phyloP scores from a whole-genome alignment of 2,888 invertebrate species.

The Oscheius myriophilus region DNA sequence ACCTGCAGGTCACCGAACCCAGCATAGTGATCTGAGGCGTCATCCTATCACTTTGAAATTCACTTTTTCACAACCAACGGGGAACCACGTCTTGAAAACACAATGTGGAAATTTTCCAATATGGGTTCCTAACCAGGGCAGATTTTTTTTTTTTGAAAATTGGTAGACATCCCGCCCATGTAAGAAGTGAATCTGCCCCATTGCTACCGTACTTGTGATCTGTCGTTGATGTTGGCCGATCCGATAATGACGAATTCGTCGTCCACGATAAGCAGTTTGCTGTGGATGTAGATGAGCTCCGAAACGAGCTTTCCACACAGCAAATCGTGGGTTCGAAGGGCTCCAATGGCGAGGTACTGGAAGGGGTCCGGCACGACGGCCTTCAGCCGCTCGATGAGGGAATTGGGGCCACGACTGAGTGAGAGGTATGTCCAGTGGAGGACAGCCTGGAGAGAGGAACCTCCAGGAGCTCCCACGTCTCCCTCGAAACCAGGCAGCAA shows the following conservation, averaged over 20 bases:
- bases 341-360: constrained; percentile 74
- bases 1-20: too few relatives aligned
- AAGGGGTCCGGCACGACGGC: constrained; percentile 69
- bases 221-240: constrained; percentile 96
- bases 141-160: too few relatives aligned
- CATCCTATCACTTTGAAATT: too few relatives aligned
- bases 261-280: constrained; percentile 92
- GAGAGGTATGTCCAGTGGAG: constrained; percentile 97
- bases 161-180: too few relatives aligned
- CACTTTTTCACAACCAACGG: too few relatives aligned
- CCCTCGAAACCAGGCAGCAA: constrained; percentile 71
- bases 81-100: too few relatives aligned
- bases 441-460: constrained; percentile 77
- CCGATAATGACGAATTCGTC: constrained; percentile 91
- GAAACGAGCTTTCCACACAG: constrained; percentile 77
- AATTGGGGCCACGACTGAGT: constrained; percentile 87
- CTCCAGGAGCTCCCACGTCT: constrained; percentile 82
- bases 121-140: too few relatives aligned
- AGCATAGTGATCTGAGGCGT: too few relatives aligned
- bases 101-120: too few relatives aligned
- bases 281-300: constrained; percentile 95
- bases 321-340: constrained; percentile 72
- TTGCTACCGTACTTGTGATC: constrained; percentile 80
- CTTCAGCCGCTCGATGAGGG: constrained; percentile 78
- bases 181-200: too few relatives aligned